These are phyloP conservation scores for Clunio marinus DNA, from an alignment of 2,888 invertebrate species.

Conservation along the genomic window DNA sequence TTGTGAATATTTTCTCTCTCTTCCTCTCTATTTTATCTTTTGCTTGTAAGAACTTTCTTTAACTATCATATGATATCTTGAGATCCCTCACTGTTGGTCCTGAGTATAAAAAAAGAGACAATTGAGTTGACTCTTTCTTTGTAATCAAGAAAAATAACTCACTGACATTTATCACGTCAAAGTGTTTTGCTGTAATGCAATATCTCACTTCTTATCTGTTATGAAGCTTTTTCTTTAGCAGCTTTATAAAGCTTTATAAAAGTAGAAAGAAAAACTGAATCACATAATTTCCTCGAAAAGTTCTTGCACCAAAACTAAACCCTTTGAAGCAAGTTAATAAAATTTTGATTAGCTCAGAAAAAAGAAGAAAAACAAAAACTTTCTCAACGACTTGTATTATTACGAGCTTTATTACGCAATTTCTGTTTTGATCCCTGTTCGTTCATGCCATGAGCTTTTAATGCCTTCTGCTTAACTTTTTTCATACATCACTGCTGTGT, in stretches of 20 bases:
- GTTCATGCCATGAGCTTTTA: constrained; percentile 7
- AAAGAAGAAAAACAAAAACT: not conserved
- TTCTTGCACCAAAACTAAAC: not conserved
- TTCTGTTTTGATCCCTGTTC: constrained; percentile 9
- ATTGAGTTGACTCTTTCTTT: not conserved
- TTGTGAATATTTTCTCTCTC: constrained; percentile 24
- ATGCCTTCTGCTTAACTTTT: constrained; percentile 3
- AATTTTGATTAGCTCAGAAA: constrained; percentile 1
- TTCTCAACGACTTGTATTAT: constrained; percentile 5
- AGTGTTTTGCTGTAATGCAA: constrained; percentile 14
- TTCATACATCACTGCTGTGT: constrained; percentile 7
- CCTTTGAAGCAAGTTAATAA: not conserved
- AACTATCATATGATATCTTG: not conserved
- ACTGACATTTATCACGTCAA: constrained; percentile 5
- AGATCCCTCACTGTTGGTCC: not conserved
- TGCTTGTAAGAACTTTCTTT: not conserved
- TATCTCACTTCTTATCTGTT: too few species aligned
- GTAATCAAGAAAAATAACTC: constrained; percentile 14
- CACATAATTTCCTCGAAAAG: not conserved
- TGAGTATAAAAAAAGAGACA: too few species aligned
- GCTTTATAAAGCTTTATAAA: not conserved
- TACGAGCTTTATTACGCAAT: constrained; percentile 15
- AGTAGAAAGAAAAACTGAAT: too few species aligned
- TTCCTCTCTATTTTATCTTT: not conserved
- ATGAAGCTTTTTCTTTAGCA: constrained; percentile 1